Conservation (phyloP, 2,888 invertebrate genomes). For the Nezara viridula region DNA sequence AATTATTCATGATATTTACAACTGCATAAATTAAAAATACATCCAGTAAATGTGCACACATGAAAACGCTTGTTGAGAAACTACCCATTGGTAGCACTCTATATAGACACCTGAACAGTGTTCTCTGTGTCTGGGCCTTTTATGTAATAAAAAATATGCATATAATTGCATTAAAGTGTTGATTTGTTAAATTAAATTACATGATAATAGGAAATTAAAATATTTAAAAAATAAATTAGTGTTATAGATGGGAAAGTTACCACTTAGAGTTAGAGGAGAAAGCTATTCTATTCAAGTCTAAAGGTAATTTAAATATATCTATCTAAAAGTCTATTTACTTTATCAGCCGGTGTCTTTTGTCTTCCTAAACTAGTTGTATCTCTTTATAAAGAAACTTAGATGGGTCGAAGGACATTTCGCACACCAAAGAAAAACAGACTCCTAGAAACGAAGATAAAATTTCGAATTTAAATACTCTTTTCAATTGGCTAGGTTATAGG, state of each 20-base stretch:
- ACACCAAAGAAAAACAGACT: background rate
- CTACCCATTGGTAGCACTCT: too few species aligned
- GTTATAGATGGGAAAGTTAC: background rate
- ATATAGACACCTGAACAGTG: too few species aligned
- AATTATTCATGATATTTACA: too few species aligned
- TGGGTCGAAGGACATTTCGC: background rate
- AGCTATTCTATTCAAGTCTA: background rate
- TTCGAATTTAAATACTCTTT: background rate
- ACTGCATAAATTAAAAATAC: too few species aligned
- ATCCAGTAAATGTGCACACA: too few species aligned
- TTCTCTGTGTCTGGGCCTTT: too few species aligned
- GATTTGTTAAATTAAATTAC: background rate
- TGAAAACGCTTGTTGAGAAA: too few species aligned
- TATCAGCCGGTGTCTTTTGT: background rate
- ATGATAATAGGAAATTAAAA: background rate
- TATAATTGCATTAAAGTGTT: too few species aligned
- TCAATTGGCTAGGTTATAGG: too few species aligned
- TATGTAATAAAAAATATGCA: too few species aligned
- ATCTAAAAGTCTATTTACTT: background rate
- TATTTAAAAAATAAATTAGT: background rate
- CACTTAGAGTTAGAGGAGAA: background rate
- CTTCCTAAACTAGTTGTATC: background rate
- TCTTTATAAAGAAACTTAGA: background rate
- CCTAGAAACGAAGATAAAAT: background rate
- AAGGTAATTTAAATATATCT: background rate